phyloP scores from a whole-genome alignment of 2,797 vertebrate genomes.

The Limosa lapponica region DNA sequence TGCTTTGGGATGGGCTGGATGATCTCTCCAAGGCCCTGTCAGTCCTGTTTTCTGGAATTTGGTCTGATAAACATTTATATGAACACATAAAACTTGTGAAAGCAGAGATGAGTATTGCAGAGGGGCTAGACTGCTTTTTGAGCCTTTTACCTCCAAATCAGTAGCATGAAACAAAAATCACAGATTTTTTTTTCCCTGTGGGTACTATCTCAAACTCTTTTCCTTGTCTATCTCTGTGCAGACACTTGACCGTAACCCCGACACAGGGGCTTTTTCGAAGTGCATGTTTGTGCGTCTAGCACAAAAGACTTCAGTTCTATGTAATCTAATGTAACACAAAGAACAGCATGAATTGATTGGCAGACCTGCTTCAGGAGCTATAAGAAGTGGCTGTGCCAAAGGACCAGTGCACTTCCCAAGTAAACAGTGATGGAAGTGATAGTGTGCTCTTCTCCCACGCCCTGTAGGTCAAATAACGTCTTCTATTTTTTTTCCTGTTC shows the following conservation, averaged over 20 bases:
- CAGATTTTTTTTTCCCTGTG: accelerated
- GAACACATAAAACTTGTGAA: not conserved
- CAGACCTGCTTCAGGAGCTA: not conserved
- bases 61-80: not conserved
- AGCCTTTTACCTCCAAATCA: not conserved
- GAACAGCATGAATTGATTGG: too few relatives aligned
- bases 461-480: not conserved
- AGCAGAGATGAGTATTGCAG: not conserved
- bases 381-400: accelerated
- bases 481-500: too few relatives aligned
- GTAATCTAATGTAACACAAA: accelerated
- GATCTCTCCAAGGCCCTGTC: not conserved
- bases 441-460: not conserved
- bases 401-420: not conserved
- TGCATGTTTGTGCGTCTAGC: not conserved
- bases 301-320: not conserved
- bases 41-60: not conserved
- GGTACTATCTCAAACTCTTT: not conserved
- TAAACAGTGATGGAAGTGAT: not conserved
- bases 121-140: not conserved
- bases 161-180: not conserved
- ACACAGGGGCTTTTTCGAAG: accelerated
- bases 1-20: not conserved
- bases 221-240: not conserved
- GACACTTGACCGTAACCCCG: accelerated